Evolutionary conservation across 2,797 vertebrate genomes (phyloP), one percentile per base, ranked within the genome.

Genomic region (Phrynocephalus guinanensis): DNA sequence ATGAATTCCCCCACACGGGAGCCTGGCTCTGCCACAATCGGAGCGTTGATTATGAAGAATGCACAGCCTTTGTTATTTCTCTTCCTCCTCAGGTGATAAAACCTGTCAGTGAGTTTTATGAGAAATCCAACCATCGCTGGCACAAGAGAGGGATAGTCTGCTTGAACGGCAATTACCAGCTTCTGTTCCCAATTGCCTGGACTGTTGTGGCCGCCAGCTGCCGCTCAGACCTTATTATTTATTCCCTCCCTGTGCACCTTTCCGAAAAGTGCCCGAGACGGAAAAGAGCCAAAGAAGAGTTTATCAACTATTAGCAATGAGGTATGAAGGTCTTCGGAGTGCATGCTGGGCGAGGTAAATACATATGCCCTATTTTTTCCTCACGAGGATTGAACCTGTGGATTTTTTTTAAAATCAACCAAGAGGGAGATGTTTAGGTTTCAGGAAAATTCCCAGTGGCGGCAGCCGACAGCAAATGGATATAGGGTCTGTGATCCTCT

Each of bases 131-230:
- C 89, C 70, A 44, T 87, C 73, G 90, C 87, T 88, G 92, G 91
- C 91, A 90, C 84, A 81, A 82, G 88, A 92, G 91, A 88, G 84
- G 79, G 56, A 90, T 70, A 78, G 50, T 89, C 82, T 24, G 86
- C 88, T 89, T 89, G 85, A 91, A 90, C 91, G 82, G 86, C 88
- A 93, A 91, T 92, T 93, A 88, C 90, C 85, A 84, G 90, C 89
- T 79, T 72, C 88, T 89, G 91, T 92, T 91, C 92, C 88, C 88
- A 89, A 93, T 91, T 81, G 88, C 67, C 89, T n/a, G 66, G 50
- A 5, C 90, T 72, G 82, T 88, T 52, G 89, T 91, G 83, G 85
- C 90, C 84, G 88, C 83, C 87, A 93, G 85, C 0, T 1, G 67
- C 72, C 18, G 2, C 13, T 82, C 52, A 0, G 1, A 5, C 68